These are phyloP conservation scores for Polymixis flavicincta DNA, from an alignment of 2,888 invertebrate genomes.

Conservation along the genomic window DNA sequence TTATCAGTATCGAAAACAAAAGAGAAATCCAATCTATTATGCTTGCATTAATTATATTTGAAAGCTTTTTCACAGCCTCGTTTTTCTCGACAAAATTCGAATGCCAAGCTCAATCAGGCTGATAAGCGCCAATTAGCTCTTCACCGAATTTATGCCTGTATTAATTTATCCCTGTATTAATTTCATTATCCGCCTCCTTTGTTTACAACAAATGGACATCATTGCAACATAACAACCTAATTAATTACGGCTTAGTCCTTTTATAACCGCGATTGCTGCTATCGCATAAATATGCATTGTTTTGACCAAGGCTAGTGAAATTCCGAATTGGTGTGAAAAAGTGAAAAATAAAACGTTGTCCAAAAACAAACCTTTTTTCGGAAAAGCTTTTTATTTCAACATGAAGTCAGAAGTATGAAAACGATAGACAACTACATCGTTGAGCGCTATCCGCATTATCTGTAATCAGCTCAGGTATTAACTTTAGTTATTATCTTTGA, in stretches of 20 bases:
- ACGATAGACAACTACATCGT: not conserved
- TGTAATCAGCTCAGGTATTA: not conserved
- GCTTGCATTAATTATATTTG: not conserved
- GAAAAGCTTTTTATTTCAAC: not conserved
- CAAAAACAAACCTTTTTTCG: no score
- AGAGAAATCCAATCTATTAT: not conserved
- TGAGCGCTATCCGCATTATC: no score
- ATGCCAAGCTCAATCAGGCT: not conserved
- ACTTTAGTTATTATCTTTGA: no score
- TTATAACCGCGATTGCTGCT: no score
- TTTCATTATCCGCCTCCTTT: not conserved
- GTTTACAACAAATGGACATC: constrained; percentile 11
- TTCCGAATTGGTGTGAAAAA: no score
- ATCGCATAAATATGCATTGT: no score
- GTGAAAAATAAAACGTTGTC: no score
- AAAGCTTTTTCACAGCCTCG: not conserved
- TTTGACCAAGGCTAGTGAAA: no score
- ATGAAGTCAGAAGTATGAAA: not conserved
- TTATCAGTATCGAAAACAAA: not conserved
- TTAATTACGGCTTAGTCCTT: no score
- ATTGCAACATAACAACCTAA: not conserved
- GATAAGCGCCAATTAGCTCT: not conserved
- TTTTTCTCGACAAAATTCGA: not conserved
- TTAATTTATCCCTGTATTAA: not conserved
- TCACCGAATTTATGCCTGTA: not conserved